These are phyloP conservation scores for Aelia acuminata DNA, from an alignment of 2,888 invertebrate genomes.

Conservation along the genomic window DNA sequence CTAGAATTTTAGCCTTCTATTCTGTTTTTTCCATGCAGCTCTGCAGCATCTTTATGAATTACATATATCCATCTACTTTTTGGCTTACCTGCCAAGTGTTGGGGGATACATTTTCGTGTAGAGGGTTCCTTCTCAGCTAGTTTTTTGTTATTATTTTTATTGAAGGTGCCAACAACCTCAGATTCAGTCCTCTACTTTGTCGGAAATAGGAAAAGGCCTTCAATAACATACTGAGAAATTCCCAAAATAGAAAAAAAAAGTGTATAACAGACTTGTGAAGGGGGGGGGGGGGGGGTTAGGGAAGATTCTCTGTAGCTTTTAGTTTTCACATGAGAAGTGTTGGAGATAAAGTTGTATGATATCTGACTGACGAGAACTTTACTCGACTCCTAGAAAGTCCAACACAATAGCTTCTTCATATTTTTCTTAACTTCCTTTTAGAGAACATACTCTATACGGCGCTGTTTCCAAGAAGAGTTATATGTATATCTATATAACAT, in stretches of 20 bases:
- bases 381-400: not conserved
- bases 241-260: not conserved
- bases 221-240: not conserved
- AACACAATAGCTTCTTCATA: not conserved
- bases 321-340: slow-evolving; percentile 13
- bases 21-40: too few relatives aligned
- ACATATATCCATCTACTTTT: too few relatives aligned
- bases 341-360: slow-evolving; percentile 14
- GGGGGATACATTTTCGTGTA: too few relatives aligned
- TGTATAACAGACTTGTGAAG: not conserved
- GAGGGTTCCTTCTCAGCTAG: too few relatives aligned
- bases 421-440: not conserved
- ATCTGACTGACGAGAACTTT: slow-evolving; percentile 5
- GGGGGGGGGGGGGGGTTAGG: too few relatives aligned
- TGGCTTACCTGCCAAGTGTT: too few relatives aligned
- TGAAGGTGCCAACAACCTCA: too few relatives aligned
- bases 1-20: too few relatives aligned
- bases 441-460: not conserved
- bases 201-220: too few relatives aligned
- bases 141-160: too few relatives aligned
- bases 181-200: too few relatives aligned
- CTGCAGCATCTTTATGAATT: too few relatives aligned
- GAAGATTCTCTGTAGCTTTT: not conserved
- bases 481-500: not conserved
- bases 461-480: not conserved